Base-by-base conservation (phyloP, 2,888 invertebrate species). In the Phymatocera aterrima region DNA sequence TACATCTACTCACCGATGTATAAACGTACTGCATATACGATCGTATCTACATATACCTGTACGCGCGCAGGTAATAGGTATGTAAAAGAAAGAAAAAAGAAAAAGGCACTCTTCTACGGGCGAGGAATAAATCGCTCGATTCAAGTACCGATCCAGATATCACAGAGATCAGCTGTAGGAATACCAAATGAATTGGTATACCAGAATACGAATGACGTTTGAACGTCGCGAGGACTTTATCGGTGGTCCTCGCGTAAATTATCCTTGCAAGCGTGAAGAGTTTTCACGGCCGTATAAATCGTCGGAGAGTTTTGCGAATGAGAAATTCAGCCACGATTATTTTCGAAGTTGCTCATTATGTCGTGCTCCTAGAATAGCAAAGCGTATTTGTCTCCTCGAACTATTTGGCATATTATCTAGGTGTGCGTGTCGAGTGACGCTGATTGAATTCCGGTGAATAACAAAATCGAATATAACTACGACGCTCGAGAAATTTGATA, bases 401-500 rank as follows among this genome's bases (percentile, higher is more conserved):
- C n/a, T 10, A 12, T 43, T 43, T 43, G 1, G 43, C 43, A 43
- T 10, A 43, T 12, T 43, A 12, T 15, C n/a, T 28, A 28, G 28
- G 12, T 60, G 15, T 51, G 28, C n/a, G 60, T 6, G 15, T 3
- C 34, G n/a, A 34, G 15, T 46, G 15, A 15, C 3, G 37, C 21
- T n/a, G 60, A 60, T 68, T 68, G 40, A 68, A 68, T 68, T 68
- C 46, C 15, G 46, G 46, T 43, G 68, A 68, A 68, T 68, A 68
- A 68, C 40, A 43, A 40, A 43, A 68, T 68, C 43, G 68, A 43
- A 68, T 40, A 21, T n/a, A n/a, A n/a, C n/a, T n/a, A 65, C 18
- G 40, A 40, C 40, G 21, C 6, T 40, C 40, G 21, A 21, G 18
- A 60, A n/a, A 60, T 31, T 60, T n/a, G n/a, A 60, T 60, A 60